Evolutionary conservation across 2,797 vertebrate genomes (phyloP), one percentile per base, ranked within the genome.

Genomic region (Gila robusta): DNA sequence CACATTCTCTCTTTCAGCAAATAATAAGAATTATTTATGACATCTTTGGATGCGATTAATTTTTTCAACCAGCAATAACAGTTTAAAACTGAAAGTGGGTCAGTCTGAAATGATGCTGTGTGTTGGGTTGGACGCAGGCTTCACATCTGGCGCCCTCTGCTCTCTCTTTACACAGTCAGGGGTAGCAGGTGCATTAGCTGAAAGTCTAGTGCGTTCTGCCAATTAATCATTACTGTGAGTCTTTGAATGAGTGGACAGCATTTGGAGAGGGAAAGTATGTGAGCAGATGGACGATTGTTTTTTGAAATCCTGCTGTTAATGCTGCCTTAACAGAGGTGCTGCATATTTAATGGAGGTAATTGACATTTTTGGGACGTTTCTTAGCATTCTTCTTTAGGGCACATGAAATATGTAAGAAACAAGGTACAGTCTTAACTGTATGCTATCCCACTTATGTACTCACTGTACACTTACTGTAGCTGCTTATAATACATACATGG

Each of bases 121-220:
- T 59, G 28, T 6, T 47, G 21, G 17, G 41, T 35, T 62, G 49
- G 49, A 80, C 14, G 0, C 23, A 14, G 78, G 88, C 77, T 76
- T 78, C 59, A 78, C 87, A 84, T 84, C 86, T 82, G 81, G 73
- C 79, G 82, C 54, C 69, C 21, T 28, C 80, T 52, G 74, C 76
- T 86, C 79, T 82, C 28, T 77, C 54, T 67, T 32, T 77, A 76
- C 39, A 86, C 85, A 64, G 91, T 90, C 93, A 92, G 90, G 82
- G 84, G 88, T 87, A 91, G 91, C 93, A 93, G 94, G 92, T 95
- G 93, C 92, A 84, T 54, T 66, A 59, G 14, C 89, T 85, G 86
- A 86, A 86, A 73, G 67, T 74, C 81, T 88, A 90, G 81, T 8
- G 77, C 28, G 4, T 52, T 86, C 72, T 93, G 93, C 93, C 93